A percentile compares a stretch with the other conserved stretches of the same genome.
phyloP scores from a whole-genome alignment of 1,140 invertebrate genomes.

The Phthorimaea operculella region DNA sequence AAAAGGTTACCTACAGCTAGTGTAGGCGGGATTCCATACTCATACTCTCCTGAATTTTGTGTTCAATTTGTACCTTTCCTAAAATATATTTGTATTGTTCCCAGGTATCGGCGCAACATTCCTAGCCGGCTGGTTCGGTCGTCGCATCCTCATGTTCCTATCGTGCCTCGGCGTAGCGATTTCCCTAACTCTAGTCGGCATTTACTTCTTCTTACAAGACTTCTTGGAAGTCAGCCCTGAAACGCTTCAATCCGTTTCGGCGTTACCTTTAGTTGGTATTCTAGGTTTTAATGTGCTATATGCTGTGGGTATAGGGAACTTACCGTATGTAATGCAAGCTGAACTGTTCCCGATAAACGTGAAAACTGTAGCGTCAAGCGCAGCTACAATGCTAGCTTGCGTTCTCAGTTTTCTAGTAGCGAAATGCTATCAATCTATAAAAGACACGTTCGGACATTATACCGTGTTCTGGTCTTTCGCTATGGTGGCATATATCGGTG shows the following conservation, averaged over 20 bases:
- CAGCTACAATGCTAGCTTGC: conserved; percentile 54
- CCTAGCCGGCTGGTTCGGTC: conserved; percentile 79
- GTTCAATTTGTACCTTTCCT: not conserved
- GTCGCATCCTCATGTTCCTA: conserved; percentile 74
- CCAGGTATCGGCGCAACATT: conserved; percentile 72
- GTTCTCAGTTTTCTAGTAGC: conserved; percentile 66
- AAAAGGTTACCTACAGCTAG: too few relatives aligned
- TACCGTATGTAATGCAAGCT: conserved; percentile 72
- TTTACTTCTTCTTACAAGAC: conserved; percentile 68
- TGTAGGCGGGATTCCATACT: too few relatives aligned
- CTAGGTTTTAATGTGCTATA: conserved; percentile 71
- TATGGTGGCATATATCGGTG: conserved; percentile 64
- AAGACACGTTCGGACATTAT: conserved; percentile 67
- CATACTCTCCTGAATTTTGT: too few relatives aligned
- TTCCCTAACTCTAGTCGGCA: conserved; percentile 63
- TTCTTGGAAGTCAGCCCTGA: conserved; percentile 33
- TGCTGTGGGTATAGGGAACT: conserved; percentile 69
- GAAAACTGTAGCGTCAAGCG: conserved; percentile 67
- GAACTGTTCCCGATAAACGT: conserved; percentile 73
- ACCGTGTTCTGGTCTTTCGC: conserved; percentile 70
- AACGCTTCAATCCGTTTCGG: conserved; percentile 46
- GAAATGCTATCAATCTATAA: conserved; percentile 69
- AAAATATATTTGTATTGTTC: conserved; percentile 15
- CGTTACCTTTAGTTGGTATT: conserved; percentile 68
- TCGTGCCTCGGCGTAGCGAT: conserved; percentile 69